phyloP scores from a whole-genome alignment of 2,888 invertebrate species.

The Hydrotaea cyrtoneurina region DNA sequence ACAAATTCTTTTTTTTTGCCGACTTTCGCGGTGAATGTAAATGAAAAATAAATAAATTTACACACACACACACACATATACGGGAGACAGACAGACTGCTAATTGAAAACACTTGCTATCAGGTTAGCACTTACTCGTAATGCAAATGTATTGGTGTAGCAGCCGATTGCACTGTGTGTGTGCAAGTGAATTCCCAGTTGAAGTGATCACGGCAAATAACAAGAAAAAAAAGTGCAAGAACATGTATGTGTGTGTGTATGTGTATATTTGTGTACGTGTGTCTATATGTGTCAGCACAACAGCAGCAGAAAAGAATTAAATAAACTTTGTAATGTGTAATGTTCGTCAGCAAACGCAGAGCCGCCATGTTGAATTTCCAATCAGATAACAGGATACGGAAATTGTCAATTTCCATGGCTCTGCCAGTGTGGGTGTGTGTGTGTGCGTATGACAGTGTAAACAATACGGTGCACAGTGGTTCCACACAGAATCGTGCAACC shows the following conservation, averaged over 20 bases:
- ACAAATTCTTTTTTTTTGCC: neutral
- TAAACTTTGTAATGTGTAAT: constrained; percentile 36
- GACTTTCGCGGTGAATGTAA: constrained; percentile 22
- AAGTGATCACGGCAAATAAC: neutral
- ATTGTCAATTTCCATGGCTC: constrained; percentile 60
- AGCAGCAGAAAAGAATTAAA: constrained; percentile 26
- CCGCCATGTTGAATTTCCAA: constrained; percentile 43
- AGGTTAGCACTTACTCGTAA: constrained; percentile 49
- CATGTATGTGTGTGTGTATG: neutral
- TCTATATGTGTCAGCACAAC: neutral
- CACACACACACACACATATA: constrained; percentile 5
- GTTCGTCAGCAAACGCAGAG: constrained; percentile 11
- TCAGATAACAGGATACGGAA: constrained; percentile 59
- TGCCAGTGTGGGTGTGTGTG: neutral
- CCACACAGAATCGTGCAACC: too few relatives aligned
- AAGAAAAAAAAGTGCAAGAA: neutral
- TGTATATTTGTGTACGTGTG: neutral
- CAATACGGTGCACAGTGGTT: neutral
- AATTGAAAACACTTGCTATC: constrained; percentile 61
- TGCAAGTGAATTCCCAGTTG: neutral
- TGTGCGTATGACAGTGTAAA: neutral
- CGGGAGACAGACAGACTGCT: constrained; percentile 31
- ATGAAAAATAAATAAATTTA: constrained; percentile 55
- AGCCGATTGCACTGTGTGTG: too few relatives aligned
- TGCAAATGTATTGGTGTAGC: neutral